phyloP scores from a whole-genome alignment of 2,888 invertebrate species.

The Cheilosia vernalis region DNA sequence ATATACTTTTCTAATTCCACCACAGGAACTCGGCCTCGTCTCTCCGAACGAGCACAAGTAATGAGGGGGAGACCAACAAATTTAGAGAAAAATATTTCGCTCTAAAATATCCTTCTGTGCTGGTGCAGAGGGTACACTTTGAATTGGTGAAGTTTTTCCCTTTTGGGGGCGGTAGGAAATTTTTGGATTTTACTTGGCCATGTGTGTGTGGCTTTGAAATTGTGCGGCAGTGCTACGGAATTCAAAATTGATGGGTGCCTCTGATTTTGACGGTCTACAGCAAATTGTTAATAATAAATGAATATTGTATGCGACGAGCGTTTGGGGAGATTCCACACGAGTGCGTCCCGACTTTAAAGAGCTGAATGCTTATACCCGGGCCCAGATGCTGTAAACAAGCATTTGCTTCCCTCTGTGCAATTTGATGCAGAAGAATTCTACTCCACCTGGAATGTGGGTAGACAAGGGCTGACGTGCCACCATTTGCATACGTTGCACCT shows the following conservation, averaged over 20 bases:
- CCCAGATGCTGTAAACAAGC: conserved; percentile 37
- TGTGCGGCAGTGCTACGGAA: conserved; percentile 8
- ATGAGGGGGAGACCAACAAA: conserved; percentile 25
- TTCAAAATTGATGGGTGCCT: conserved; percentile 41
- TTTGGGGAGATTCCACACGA: conserved; percentile 34
- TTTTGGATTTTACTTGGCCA: conserved; percentile 4
- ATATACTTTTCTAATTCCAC: conserved; percentile 2
- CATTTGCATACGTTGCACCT: conserved; percentile 40
- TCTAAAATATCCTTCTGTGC: background rate
- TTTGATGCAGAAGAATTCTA: conserved; percentile 33
- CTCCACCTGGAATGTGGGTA: conserved; percentile 25
- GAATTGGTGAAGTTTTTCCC: background rate
- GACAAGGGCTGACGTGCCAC: conserved; percentile 9
- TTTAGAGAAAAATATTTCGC: background rate
- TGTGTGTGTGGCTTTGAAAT: background rate
- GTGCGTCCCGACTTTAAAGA: conserved; percentile 11
- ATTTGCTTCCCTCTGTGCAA: conserved; percentile 31
- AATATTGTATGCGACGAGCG: conserved; percentile 15
- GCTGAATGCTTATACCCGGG: conserved; percentile 4
- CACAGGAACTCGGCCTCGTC: conserved; percentile 15
- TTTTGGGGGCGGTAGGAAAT: background rate
- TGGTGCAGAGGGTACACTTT: background rate
- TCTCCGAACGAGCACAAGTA: conserved; percentile 34
- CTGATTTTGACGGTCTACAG: conserved; percentile 23
- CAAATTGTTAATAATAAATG: conserved; percentile 61